Evolutionary conservation across 2,113 vertebrate genomes (phyloP), one percentile per base, ranked within the genome.

Genomic region (Cyprinodon variegatus): DNA sequence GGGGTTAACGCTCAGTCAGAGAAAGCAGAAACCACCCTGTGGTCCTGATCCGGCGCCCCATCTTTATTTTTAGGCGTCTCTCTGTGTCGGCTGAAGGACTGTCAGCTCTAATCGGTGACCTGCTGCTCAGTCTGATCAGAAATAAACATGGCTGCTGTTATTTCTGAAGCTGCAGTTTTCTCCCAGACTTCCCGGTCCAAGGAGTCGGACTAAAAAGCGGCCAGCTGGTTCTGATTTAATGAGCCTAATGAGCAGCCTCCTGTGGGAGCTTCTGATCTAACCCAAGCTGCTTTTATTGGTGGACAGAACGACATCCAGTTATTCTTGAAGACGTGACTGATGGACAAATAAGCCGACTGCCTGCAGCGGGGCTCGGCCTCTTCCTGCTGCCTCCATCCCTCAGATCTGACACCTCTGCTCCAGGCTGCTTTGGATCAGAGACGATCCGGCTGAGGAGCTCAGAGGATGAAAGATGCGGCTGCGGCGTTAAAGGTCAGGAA

Each of bases 391-490:
- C 38, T 22, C 68, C 5, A 4, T 61, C 39, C 74, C 0, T 50
- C 48, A 50, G 14, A 50, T 17, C 50, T 13, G 17, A 7, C 50
- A 13, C 13, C 4, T 53, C 50, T 53, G 15, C 50, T 20, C 50
- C 50, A 20, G 50, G 50, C 50, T 6, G 50, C 13, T 20, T 17
- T 4, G 50, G 17, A 50, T 20, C 4, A 45, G 17, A 50, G 46
- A 50, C 48, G 15, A 13, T 29, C 3, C 13, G 17, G 11, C 73
- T 4, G 40, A 40, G 11, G 63, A 68, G 22, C 13, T 46, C 65
- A 66, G 77, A 72, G 43, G 48, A n/a, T 14, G 0, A 1, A 45
- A 60, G 65, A 86, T 2, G 64, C 57, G 15, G 48, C 64, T 11
- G 17, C 3, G 1, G 60, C 6, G 3, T 13, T 66, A 29, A 66